phyloP scores from a whole-genome alignment of 2,797 vertebrate genomes.

The Hylomyscus alleni region DNA sequence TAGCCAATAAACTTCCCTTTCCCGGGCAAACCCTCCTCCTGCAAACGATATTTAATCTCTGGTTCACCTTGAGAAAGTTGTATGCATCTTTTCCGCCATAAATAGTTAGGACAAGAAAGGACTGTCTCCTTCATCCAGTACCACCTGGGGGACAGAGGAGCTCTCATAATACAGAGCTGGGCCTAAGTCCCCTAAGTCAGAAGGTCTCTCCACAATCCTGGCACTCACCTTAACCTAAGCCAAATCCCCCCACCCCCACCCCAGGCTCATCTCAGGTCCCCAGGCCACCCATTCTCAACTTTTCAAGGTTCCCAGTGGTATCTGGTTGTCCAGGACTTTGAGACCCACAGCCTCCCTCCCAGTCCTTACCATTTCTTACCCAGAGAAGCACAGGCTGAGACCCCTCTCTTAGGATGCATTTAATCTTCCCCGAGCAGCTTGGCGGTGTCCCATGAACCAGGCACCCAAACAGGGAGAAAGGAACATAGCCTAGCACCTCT shows the following conservation, averaged over 20 bases:
- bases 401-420: background rate
- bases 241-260: too few species aligned
- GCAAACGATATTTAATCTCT: background rate
- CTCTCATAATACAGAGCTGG: background rate
- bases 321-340: background rate
- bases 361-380: background rate
- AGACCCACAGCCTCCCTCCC: background rate
- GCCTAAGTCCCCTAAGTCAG: too few species aligned
- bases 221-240: background rate
- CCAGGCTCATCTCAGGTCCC: background rate
- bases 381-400: background rate
- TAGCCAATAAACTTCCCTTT: background rate
- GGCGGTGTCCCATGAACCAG: background rate
- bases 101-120: background rate
- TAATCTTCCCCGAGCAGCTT: background rate
- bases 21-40: background rate
- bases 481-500: background rate
- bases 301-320: background rate
- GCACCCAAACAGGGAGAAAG: background rate
- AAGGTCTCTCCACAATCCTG: background rate
- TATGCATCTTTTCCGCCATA: background rate
- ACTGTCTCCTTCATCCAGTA: background rate
- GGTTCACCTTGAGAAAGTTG: background rate
- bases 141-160: background rate
- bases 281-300: background rate